Percentiles rank a stretch among this genome's conserved stretches.
phyloP scores from a whole-genome alignment of 1,140 invertebrate genomes.

The Hydropsyche tenuis region DNA sequence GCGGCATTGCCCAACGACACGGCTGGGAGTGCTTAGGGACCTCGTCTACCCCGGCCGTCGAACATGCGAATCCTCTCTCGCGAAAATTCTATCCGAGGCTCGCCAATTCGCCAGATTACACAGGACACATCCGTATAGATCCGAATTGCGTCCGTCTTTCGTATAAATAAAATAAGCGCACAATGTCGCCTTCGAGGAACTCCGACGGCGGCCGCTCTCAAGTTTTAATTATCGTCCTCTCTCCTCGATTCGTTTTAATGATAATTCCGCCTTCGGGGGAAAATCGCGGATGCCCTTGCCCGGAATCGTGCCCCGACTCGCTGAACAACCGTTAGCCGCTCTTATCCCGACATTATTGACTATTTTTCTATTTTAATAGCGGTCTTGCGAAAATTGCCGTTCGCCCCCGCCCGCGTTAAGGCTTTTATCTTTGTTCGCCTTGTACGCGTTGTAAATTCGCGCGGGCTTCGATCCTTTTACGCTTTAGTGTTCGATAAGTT shows the following conservation, averaged over 20 bases:
- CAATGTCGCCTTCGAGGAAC: no score
- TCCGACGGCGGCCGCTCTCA: conserved; percentile 20
- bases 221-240: conserved; percentile 47
- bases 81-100: not conserved
- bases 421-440: no score
- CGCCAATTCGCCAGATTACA: no score
- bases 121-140: no score
- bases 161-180: no score
- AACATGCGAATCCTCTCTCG: not conserved
- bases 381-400: not conserved
- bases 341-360: conserved; percentile 34
- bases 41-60: not conserved
- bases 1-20: conserved; percentile 36
- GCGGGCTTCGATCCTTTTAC: no score
- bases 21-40: conserved; percentile 38
- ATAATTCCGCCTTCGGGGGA: conserved; percentile 21
- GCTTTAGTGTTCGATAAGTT: no score
- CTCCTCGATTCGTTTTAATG: conserved; percentile 35
- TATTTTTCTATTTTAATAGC: conserved; percentile 26
- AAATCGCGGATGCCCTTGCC: not conserved
- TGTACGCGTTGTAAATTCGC: no score
- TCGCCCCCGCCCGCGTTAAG: no score
- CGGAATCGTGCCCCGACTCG: conserved; percentile 40
- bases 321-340: conserved; percentile 26
- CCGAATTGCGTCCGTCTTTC: no score